Conservation (phyloP, 2,888 invertebrate species). For the Melolontha melolontha region DNA sequence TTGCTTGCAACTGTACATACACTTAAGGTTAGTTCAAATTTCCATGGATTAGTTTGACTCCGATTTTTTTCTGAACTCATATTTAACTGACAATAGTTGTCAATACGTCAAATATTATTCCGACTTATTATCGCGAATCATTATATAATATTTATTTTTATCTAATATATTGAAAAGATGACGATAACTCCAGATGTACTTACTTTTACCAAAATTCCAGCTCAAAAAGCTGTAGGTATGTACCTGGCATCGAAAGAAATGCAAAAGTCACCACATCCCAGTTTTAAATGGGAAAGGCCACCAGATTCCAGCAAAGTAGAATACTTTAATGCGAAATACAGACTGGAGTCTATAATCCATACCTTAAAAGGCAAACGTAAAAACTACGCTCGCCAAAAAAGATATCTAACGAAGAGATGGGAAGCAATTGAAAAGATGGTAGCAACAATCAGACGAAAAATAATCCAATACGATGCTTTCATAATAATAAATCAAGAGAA, state of each 20-base stretch:
- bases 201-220: no score
- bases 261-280: neutral
- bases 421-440: neutral
- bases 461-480: slow-evolving; percentile 23
- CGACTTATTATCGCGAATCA: no score
- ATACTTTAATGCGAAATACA: neutral
- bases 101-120: no score
- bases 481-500: slow-evolving; percentile 29
- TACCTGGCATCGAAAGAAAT: neutral
- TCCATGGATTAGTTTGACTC: no score
- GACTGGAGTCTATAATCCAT: neutral
- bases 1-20: no score
- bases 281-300: neutral
- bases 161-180: no score
- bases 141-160: no score
- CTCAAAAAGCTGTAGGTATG: neutral
- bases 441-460: neutral
- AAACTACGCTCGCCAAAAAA: no score
- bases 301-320: neutral
- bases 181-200: no score
- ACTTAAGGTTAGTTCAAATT: no score
- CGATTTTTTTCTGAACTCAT: no score
- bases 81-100: no score
- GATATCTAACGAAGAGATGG: neutral
- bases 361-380: neutral